Percentiles rank a stretch among this genome's conserved stretches.
phyloP scores from a whole-genome alignment of 2,888 invertebrate genomes.

The Melieria picta region DNA sequence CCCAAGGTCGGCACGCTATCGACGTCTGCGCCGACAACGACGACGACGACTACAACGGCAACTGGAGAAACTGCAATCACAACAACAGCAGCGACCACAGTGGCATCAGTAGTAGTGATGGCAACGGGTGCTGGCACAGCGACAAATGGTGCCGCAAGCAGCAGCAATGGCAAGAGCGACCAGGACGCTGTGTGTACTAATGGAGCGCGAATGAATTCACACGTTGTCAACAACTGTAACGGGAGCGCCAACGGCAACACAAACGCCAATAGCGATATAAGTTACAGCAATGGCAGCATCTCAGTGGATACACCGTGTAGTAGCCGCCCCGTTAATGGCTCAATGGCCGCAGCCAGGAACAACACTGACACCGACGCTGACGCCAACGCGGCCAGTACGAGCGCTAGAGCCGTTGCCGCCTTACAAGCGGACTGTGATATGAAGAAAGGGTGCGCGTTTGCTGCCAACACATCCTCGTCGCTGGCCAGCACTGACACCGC shows the following conservation, averaged over 20 bases:
- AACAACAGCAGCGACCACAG: conserved; percentile 33
- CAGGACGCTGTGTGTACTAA: too few species aligned
- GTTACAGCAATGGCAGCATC: conserved; percentile 2
- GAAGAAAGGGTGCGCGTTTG: too few species aligned
- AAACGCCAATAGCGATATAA: neutral
- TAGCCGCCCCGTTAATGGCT: conserved; percentile 2
- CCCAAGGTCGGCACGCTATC: conserved; percentile 67
- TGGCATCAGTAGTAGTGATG: conserved; percentile 34
- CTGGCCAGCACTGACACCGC: too few species aligned
- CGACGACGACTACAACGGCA: conserved; percentile 37
- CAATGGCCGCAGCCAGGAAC: too few species aligned
- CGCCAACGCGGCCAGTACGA: too few species aligned
- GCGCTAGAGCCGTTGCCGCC: too few species aligned
- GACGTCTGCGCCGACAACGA: conserved; percentile 30
- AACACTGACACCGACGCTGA: too few species aligned
- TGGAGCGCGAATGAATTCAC: neutral
- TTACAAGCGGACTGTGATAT: too few species aligned
- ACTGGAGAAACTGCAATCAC: conserved; percentile 38
- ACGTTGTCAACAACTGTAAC: conserved; percentile 10
- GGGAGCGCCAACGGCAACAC: conserved; percentile 28
- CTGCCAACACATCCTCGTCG: too few species aligned
- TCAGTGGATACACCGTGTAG: conserved; percentile 19
- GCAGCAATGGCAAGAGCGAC: conserved; percentile 11
- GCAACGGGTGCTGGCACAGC: conserved; percentile 13
- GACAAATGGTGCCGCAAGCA: conserved; percentile 25